phyloP scores from a whole-genome alignment of 2,888 invertebrate species.

The Colostygia pectinataria region DNA sequence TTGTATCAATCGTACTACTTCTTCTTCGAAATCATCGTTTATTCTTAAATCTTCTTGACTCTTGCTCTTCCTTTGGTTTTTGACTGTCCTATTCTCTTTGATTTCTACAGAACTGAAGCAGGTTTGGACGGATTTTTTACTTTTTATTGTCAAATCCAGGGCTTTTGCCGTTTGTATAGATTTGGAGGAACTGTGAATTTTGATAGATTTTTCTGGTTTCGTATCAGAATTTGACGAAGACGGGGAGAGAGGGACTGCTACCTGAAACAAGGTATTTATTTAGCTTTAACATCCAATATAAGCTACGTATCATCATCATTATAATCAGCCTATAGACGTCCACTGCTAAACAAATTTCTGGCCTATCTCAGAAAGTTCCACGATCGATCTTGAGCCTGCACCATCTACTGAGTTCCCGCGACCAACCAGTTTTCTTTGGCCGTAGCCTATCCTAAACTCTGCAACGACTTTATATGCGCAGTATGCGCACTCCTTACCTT shows the following conservation, averaged over 20 bases:
- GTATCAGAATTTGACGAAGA: conserved; percentile 33
- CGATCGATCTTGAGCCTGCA: no score
- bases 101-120: conserved; percentile 43
- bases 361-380: no score
- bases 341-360: no score
- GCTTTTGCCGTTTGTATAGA: conserved; percentile 38
- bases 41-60: conserved; percentile 49
- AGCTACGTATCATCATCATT: not conserved
- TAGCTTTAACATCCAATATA: not conserved
- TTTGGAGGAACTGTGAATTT: conserved; percentile 25
- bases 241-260: conserved; percentile 53
- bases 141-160: conserved; percentile 24
- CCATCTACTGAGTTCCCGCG: no score
- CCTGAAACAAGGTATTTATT: conserved; percentile 48
- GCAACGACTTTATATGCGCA: no score
- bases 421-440: no score
- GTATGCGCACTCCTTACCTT: no score
- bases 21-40: conserved; percentile 35
- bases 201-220: conserved; percentile 28
- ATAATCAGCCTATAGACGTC: no score
- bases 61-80: conserved; percentile 42
- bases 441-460: no score
- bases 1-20: conserved; percentile 42
- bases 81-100: conserved; percentile 14
- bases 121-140: conserved; percentile 44